A percentile compares a stretch with the other conserved stretches of the same genome.
These are phyloP conservation scores for Orgyia antiqua DNA, from an alignment of 2,888 invertebrate genomes.

Conservation along the genomic window DNA sequence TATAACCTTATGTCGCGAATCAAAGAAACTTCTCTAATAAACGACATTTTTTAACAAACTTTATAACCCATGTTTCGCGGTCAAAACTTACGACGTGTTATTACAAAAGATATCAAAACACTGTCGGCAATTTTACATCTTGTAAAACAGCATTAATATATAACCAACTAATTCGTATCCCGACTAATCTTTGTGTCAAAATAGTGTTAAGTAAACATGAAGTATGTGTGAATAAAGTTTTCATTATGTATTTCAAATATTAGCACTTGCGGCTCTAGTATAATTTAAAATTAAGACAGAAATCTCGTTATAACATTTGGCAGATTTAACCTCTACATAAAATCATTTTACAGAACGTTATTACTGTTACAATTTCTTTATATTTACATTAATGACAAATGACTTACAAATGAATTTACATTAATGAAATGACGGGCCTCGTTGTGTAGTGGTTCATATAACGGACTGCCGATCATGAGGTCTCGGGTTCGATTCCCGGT, in stretches of 20 bases:
- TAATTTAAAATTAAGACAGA: no score
- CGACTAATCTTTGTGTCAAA: conserved; percentile 35
- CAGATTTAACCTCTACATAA: no score
- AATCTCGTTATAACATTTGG: no score
- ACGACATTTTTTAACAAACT: conserved; percentile 15
- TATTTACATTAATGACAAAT: conserved; percentile 1
- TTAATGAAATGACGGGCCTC: not conserved
- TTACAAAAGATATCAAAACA: conserved; percentile 46
- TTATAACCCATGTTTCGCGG: conserved; percentile 11
- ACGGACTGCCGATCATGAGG: no score
- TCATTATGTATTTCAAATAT: no score
- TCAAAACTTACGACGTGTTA: conserved; percentile 33
- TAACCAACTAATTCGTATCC: conserved; percentile 18
- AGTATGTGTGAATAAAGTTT: no score
- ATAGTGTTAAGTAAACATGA: conserved; percentile 24
- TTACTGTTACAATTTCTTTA: not conserved
- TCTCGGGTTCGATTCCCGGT: no score
- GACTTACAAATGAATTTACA: not conserved
- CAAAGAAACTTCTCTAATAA: no score
- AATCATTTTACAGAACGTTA: no score
- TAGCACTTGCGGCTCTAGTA: no score
- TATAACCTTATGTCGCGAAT: no score
- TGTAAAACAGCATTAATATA: conserved; percentile 35
- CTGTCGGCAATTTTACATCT: conserved; percentile 38
- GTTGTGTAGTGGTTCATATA: no score